Conservation (phyloP, 2,797 vertebrate genomes). For the Aselliscus stoliczkanus region DNA sequence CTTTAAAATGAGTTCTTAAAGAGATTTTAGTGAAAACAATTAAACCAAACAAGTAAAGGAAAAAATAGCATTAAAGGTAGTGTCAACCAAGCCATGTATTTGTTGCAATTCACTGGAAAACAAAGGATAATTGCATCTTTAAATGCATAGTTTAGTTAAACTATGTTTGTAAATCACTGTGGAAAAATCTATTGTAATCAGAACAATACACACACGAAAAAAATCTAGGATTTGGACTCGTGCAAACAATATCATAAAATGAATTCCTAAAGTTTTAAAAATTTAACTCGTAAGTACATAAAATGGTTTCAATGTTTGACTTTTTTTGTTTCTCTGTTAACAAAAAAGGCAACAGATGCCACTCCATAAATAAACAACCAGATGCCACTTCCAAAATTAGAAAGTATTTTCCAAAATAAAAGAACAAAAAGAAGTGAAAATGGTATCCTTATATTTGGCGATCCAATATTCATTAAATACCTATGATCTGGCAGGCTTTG, state of each 20-base stretch:
- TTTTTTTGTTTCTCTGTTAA: not conserved
- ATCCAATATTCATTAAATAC: not conserved
- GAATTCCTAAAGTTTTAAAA: not conserved
- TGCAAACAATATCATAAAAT: not conserved
- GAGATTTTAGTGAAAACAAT: not conserved
- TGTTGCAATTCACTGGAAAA: not conserved
- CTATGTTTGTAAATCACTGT: constrained; percentile 17
- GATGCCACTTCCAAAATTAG: not conserved
- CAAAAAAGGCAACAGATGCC: not conserved
- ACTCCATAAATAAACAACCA: not conserved
- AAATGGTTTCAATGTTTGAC: not conserved
- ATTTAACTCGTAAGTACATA: not conserved
- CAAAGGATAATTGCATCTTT: not conserved
- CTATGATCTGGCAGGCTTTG: not conserved
- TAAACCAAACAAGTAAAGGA: not conserved
- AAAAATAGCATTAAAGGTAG: not conserved
- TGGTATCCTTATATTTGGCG: not conserved
- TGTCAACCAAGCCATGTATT: not conserved
- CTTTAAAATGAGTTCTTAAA: not conserved
- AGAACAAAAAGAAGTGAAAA: not conserved
- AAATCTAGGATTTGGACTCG: not conserved
- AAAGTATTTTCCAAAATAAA: constrained; percentile 2
- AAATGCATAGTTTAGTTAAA: not conserved
- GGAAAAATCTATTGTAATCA: not conserved
- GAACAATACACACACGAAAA: not conserved